Evolutionary conservation across 2,888 invertebrate species (phyloP).

Genomic region (Sinopyrophorus schimmeli): DNA sequence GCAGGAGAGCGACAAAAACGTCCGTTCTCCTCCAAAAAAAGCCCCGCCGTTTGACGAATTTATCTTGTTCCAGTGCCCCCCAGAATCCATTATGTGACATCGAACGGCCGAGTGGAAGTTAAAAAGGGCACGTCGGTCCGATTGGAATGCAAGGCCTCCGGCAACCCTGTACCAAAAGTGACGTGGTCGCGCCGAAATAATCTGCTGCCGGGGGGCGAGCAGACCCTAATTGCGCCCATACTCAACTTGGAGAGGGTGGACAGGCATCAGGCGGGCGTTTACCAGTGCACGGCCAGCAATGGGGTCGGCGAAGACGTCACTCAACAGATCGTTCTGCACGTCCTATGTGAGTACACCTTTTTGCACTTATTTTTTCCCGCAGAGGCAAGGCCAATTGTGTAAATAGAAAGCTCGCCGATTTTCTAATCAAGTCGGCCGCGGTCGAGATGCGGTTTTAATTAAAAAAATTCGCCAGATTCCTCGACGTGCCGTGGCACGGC

Average conservation of each 20-base stretch:
- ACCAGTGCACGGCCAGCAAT: conserved; percentile 66
- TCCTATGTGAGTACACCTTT: conserved; percentile 64
- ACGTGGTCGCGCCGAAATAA: conserved; percentile 61
- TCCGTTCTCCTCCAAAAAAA: too few relatives aligned
- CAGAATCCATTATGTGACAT: conserved; percentile 64
- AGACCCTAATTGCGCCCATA: conserved; percentile 63
- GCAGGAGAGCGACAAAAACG: too few relatives aligned
- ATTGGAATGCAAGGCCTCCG: conserved; percentile 58
- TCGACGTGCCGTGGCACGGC: background rate
- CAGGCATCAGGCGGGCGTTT: conserved; percentile 65
- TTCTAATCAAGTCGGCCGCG: too few relatives aligned
- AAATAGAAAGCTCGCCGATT: too few relatives aligned
- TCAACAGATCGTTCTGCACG: conserved; percentile 64
- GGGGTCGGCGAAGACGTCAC: conserved; percentile 66
- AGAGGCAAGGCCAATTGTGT: too few relatives aligned
- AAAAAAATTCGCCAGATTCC: conserved; percentile 4
- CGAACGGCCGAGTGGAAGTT: conserved; percentile 66
- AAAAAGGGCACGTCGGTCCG: conserved; percentile 59
- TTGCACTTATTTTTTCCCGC: conserved; percentile 4
- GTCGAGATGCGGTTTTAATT: conserved; percentile 5
- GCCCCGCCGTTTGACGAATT: too few relatives aligned
- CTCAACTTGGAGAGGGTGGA: conserved; percentile 65
- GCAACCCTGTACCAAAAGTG: conserved; percentile 59
- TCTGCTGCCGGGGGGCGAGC: conserved; percentile 62
- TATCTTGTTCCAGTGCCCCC: conserved; percentile 67